A percentile compares a stretch with the other conserved stretches of the same genome.
Conservation (phyloP, 30 jellyfish, hydroid and myxozoan species). For the Chrysaora quinquecirrha region DNA sequence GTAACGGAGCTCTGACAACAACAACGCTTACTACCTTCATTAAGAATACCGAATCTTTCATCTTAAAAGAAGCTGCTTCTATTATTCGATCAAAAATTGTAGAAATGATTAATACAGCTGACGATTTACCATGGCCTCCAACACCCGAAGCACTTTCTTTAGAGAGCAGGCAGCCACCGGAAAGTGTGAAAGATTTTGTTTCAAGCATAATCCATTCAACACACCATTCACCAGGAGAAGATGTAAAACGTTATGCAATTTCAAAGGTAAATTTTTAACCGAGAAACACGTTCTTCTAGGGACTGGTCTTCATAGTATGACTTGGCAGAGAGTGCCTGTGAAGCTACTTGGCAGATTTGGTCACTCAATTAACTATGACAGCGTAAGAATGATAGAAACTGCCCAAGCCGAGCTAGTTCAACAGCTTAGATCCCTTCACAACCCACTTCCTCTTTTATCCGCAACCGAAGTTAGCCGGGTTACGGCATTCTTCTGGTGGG, state of each 20-base stretch:
- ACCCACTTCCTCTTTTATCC: conserved; percentile 39
- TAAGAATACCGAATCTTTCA: conserved; percentile 6
- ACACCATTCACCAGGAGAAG: conserved; percentile 42
- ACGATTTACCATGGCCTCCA: conserved; percentile 42
- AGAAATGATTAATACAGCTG: background rate
- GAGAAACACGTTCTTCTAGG: conserved; percentile 25
- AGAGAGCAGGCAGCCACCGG: conserved; percentile 40
- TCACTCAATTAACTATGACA: conserved; percentile 20
- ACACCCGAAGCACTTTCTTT: conserved; percentile 29
- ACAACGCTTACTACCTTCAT: conserved; percentile 24
- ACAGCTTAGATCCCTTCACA: conserved; percentile 26
- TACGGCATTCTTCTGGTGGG: conserved; percentile 1
- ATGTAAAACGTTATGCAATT: conserved; percentile 11
- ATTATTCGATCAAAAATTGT: conserved; percentile 11
- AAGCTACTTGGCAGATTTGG: conserved; percentile 17
- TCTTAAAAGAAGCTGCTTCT: conserved; percentile 48
- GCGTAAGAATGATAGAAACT: conserved; percentile 34
- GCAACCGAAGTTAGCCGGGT: conserved; percentile 29
- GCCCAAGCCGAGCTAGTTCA: conserved; percentile 54
- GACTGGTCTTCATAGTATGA: conserved; percentile 32
- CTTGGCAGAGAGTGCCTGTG: conserved; percentile 21
- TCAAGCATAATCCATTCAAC: conserved; percentile 10
- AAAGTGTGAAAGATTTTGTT: conserved; percentile 18
- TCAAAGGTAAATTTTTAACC: conserved; percentile 28
- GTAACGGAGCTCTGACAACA: conserved; percentile 2